phyloP scores from a whole-genome alignment of 2,888 invertebrate species.

The Erynnis tages region DNA sequence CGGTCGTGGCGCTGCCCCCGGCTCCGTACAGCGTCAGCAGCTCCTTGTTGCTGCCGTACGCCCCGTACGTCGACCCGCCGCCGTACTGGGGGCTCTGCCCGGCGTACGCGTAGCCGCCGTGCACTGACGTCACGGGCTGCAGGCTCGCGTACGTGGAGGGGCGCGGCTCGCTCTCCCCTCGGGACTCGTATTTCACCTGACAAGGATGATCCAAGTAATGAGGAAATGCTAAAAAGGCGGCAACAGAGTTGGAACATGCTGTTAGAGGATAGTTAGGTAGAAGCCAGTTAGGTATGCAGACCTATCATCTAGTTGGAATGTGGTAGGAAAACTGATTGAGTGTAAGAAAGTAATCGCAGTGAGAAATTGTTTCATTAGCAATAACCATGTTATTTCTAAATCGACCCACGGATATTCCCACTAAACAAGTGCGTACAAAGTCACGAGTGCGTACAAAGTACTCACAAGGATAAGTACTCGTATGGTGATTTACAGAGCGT shows the following conservation, averaged over 20 bases:
- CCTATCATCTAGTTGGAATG: too few species aligned
- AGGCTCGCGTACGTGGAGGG: constrained; percentile 82
- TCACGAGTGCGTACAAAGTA: neutral
- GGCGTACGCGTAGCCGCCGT: constrained; percentile 54
- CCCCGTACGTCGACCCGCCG: constrained; percentile 43
- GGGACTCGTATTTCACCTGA: constrained; percentile 69
- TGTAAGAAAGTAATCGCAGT: too few species aligned
- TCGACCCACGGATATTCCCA: too few species aligned
- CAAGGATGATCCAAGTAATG: too few species aligned
- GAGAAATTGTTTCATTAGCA: too few species aligned
- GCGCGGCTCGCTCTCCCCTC: constrained; percentile 60
- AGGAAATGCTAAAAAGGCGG: too few species aligned
- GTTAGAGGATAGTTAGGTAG: neutral
- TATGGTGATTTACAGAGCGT: constrained; percentile 11
- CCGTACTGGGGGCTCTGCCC: constrained; percentile 60
- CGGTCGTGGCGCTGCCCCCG: constrained; percentile 45
- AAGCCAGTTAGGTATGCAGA: too few species aligned
- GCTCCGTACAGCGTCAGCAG: constrained; percentile 46
- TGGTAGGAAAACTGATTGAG: too few species aligned
- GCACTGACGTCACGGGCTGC: constrained; percentile 83
- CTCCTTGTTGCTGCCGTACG: constrained; percentile 42
- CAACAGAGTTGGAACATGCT: too few species aligned
- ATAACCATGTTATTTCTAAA: too few species aligned
- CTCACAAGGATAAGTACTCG: too few species aligned
- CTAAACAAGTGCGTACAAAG: too few species aligned